Evolutionary conservation across 2,888 invertebrate species (phyloP), one percentile per base, ranked within the genome.

Genomic region (Carcina quercana): DNA sequence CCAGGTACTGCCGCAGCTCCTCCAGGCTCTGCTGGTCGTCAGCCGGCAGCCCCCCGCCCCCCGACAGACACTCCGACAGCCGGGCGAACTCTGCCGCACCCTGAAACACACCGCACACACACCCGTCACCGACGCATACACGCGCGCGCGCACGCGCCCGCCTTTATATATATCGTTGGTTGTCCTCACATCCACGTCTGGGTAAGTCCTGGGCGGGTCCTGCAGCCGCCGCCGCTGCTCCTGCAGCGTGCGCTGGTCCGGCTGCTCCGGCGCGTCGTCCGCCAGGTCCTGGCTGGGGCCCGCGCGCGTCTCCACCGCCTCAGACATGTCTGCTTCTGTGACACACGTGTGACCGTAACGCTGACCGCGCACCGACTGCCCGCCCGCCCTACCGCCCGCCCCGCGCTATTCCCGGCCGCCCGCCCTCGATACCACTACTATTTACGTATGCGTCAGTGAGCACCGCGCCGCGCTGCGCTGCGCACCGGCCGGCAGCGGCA

Each of bases 1-100:
- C 85, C 67, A 96, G 88, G 75, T 96, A 96, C 71, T 94, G 94
- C 61, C 92, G 90, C 50, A 96, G 78, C 78, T 96, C 96, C 52
- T 91, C 91, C 61, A 95, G 76, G 47, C 91, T 91, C 50, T 86
- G 86, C 59, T 87, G 87, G 64, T 96, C 95, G 38, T 93, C 93
- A 7, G 89, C 86, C 30, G 86, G 86, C 42, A 96, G 80, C 65
- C 90, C 88, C 15, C 89, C 91, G 46, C 19, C 26, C 59, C 51
- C 37, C n/a, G 91, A 91, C 32, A 94, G 84, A 28, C 90, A 69
- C 37, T 85, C 86, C 0, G 88, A 86, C 30, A 96, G 75, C 19
- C 87, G 86, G 55, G 93, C 94, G 56, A 92, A 90, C 72, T 95
- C 93, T 34, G 85, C 86, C 55, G 86, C 86, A 5, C 89, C 87